Evolutionary conservation across 2,797 vertebrate genomes (phyloP), one percentile per base, ranked within the genome.

Genomic region (Hydrolagus colliei): DNA sequence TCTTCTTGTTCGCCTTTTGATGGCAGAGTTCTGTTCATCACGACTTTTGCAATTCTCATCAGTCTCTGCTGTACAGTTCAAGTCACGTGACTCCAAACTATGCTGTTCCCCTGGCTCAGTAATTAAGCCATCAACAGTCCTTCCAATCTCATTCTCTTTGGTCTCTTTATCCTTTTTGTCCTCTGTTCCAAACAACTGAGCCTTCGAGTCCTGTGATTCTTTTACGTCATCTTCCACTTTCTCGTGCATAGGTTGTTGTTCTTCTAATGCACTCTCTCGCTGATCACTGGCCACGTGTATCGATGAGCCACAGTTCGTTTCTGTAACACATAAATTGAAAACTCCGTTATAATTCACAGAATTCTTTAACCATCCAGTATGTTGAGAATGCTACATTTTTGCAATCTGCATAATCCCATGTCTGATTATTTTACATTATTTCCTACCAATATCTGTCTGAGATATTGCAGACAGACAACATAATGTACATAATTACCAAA

Each of bases 211-310:
- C 61, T 78, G 61, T 20, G 67, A 68, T 77, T 20, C 52, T 77
- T 77, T 77, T 84, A 84, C 13, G 71, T 67, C 65, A 84, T 68
- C 65, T 52, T 84, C 79, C 35, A 84, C 79, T 71, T 68, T 67
- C 65, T 84, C 79, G 41, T 84, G 79, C 79, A 84, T 84, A 71
- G 27, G 79, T 67, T 84, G 79, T 68, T 35, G 41, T 71, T 84
- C 79, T 9, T 41, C 65, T 35, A 84, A 84, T 84, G 79, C 41
- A 52, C 79, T 84, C 63, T 84, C 27, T 16, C 63, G 67, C 65
- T 84, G 79, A 18, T 84, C 62, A 52, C 65, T 68, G 9, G 16
- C 41, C 65, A 71, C 27, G 16, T 84, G 27, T 52, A 84, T 12
- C 20, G 32, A 71, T 71, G 65, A 18, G 79, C 65, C 65, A 41